Evolutionary conservation across 2,113 vertebrate species (phyloP), one percentile per base, ranked within the genome.

Genomic region (Fulica atra): DNA sequence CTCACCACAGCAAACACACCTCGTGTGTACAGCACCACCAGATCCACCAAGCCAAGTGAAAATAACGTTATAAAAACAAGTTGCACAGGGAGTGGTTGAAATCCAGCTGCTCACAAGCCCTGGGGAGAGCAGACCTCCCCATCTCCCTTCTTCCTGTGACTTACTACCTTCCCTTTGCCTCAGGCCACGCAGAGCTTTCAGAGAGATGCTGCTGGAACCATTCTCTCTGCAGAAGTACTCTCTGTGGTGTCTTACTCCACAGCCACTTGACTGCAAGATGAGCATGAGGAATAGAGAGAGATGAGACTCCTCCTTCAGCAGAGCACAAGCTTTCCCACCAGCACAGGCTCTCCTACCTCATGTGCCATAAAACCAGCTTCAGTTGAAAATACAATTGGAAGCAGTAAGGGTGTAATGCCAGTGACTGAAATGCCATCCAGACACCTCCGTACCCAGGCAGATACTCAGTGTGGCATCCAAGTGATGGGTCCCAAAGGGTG

Each of bases 371-470:
- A 96, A 94, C 44, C 46, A 81, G 61, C 91, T 95, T 19, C 51
- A 61, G 79, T 31, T 88, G 74, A 79, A 97, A 97, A 88, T 25
- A 78, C 70, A 93, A 74, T 50, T 86, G 36, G 72, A 72, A 74
- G 57, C 50, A 71, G 42, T 8, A 93, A 64, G 42, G 51, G 15
- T 65, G 25, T 16, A 48, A 64, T 56, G 61, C 19, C 69, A 81
- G 35, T 4, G 19, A 38, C 87, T 87, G 33, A 72, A 85, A 87
- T 80, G 40, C 65, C 40, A 80, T 72, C 44, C 65, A 93, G 83
- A 51, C 42, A 84, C 7, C 33, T 91, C 44, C 2, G 3, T 61
- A 42, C 35, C 50, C 21, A 20, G 78, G 42, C 29, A 86, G 38
- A 44, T 38, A 29, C 17, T 66, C 61, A 20, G 0, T 8, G 14